These are phyloP conservation scores for Stichodactyla mertensii DNA, from an alignment of 64 coral and sea anemone species.

Conservation along the genomic window DNA sequence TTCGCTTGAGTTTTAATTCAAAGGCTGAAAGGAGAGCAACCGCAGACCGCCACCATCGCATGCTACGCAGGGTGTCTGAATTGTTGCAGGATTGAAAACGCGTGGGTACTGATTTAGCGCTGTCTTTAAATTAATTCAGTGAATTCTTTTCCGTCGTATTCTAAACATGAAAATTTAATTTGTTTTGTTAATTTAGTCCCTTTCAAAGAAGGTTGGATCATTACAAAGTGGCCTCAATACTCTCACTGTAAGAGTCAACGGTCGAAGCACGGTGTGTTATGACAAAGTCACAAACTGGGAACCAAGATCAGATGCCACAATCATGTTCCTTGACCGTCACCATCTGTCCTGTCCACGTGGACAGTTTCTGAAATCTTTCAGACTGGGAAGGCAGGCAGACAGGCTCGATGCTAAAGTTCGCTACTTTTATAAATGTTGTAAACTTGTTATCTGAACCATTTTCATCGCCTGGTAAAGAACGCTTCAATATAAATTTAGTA, in stretches of 20 bases:
- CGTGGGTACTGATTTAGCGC: no score
- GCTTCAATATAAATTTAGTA: no score
- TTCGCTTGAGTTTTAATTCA: no score
- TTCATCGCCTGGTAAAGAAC: no score
- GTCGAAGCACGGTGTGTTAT: neutral
- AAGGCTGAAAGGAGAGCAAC: no score
- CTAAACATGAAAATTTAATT: no score
- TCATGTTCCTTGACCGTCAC: conserved; percentile 17
- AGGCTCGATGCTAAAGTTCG: neutral
- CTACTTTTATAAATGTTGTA: conserved; percentile 7
- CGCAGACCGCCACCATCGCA: no score
- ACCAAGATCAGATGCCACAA: neutral
- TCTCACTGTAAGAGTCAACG: neutral
- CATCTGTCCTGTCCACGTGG: neutral
- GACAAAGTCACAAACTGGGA: neutral
- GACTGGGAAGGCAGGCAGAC: neutral
- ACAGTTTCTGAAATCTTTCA: neutral
- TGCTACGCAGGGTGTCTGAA: no score
- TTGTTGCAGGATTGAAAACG: no score
- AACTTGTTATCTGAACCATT: neutral
- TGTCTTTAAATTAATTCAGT: no score
- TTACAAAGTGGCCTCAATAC: neutral
- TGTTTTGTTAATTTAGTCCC: no score
- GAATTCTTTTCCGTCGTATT: no score
- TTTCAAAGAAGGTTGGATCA: neutral